Evolutionary conservation across 1,140 invertebrate genomes (phyloP).

Genomic region (Heliconius hewitsoni): DNA sequence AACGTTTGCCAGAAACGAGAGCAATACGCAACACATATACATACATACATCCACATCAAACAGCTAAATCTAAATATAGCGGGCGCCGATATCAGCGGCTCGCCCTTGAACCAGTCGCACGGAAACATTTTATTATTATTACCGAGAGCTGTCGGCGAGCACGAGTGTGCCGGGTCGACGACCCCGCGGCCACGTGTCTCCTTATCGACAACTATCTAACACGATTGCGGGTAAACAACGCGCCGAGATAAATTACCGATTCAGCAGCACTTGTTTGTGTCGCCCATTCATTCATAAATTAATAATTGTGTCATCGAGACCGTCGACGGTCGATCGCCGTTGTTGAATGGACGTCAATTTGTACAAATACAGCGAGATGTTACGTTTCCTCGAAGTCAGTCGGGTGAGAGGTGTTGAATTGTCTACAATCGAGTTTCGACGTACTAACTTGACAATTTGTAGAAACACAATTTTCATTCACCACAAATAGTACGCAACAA

Average conservation of each 20-base stretch:
- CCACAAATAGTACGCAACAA: neutral
- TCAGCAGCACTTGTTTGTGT: constrained; percentile 72
- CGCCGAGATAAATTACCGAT: constrained; percentile 80
- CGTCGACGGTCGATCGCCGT: constrained; percentile 5
- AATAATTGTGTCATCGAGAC: constrained; percentile 63
- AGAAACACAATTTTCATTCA: neutral
- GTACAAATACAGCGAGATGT: neutral
- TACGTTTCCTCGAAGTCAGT: neutral
- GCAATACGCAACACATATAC: constrained; percentile 46
- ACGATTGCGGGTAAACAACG: constrained; percentile 80
- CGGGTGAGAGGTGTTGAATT: neutral
- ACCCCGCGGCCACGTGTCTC: constrained; percentile 79
- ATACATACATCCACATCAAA: constrained; percentile 63
- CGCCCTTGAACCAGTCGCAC: constrained; percentile 81
- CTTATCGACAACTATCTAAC: constrained; percentile 82
- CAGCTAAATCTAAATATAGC: constrained; percentile 81
- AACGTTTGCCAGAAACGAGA: constrained; percentile 40
- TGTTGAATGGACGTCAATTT: constrained; percentile 9
- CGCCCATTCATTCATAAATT: constrained; percentile 69
- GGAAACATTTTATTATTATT: constrained; percentile 82
- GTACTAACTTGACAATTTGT: neutral
- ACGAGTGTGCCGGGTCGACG: constrained; percentile 79
- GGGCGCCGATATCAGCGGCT: constrained; percentile 80
- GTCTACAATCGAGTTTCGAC: neutral
- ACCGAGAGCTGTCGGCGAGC: constrained; percentile 79